Base-by-base conservation (phyloP, 1,140 invertebrate species). In the Pseudoatta argentina region DNA sequence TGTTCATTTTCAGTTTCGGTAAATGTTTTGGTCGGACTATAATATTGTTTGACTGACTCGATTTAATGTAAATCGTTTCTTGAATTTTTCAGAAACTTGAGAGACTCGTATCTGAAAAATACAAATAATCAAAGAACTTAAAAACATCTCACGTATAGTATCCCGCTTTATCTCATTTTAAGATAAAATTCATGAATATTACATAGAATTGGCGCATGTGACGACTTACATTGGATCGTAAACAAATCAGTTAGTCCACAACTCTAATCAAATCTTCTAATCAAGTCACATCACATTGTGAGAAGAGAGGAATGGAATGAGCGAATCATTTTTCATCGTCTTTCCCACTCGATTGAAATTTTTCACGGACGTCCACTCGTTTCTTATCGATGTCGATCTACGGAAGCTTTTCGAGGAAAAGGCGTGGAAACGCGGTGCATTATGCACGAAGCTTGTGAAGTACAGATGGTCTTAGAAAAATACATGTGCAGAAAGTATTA, bases 121-220 rank as follows among this genome's bases (percentile, higher is more conserved):
- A 63, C 14, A 6, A 0, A 18, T 30, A 30, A 18, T 64, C 2
- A 21, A 14, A 16, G 1, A 27, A 27, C 14, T 21, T 18, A 7
- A 21, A 57, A 57, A 21, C n/a, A 57, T n/a, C 51, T 53, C 51
- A 16, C 53, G 53, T 53, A 53, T 5, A 53, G 14, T 53, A 53
- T 21, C 18, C 1, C 14, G 16, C 2, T 51, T 51, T 57, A 10
- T 57, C n/a, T 21, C 55, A 10, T n/a, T 8, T 57, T 21, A 21
- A n/a, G 8, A 57, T 57, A n/a, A 57, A 57, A 63, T 55, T 55
- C n/a, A n/a, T 61, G 24, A 61, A 61, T 6, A 63, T 63, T 63
- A 4, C n/a, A 14, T 6, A n/a, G 2, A 34, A 64, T 66, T 66
- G 63, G 34, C 59, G 24, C 16, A n/a, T n/a, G 16, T n/a, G 16